Percentiles rank a stretch among this genome's conserved stretches.
Evolutionary conservation across 2,888 invertebrate species (phyloP).

Genomic region (Sycophila texana): DNA sequence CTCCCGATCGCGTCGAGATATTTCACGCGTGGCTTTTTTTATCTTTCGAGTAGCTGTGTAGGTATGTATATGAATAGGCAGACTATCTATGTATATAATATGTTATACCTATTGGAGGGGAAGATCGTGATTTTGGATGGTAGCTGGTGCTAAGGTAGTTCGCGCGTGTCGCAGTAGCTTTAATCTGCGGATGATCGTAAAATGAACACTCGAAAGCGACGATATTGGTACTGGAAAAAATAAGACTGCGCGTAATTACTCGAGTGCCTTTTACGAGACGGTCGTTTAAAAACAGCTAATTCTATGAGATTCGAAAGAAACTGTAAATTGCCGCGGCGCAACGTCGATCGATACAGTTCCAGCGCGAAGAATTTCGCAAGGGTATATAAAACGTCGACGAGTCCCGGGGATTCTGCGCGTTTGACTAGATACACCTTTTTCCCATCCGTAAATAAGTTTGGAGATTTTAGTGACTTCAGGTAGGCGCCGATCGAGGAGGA

Average conservation of each 20-base stretch:
- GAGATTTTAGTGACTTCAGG: neutral
- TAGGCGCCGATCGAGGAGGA: neutral
- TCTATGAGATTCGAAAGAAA: conserved; percentile 18
- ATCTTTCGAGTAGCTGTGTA: too few relatives aligned
- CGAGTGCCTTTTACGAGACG: conserved; percentile 22
- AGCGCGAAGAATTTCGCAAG: neutral
- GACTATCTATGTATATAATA: too few relatives aligned
- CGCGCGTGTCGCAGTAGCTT: too few relatives aligned
- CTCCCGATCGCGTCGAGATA: too few relatives aligned
- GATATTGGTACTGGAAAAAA: neutral
- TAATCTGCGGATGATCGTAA: neutral
- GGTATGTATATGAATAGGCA: too few relatives aligned
- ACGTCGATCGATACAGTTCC: neutral
- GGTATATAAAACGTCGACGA: conserved; percentile 6
- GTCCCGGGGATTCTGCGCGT: neutral
- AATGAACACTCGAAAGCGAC: neutral
- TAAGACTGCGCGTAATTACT: conserved; percentile 14
- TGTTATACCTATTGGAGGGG: too few relatives aligned
- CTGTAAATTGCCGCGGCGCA: conserved; percentile 19
- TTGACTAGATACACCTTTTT: neutral
- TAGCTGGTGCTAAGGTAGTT: too few relatives aligned
- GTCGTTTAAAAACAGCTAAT: conserved; percentile 24
- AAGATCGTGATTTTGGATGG: too few relatives aligned
- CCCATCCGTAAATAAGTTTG: neutral
- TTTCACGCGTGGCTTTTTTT: too few relatives aligned